phyloP scores from a whole-genome alignment of 2,888 invertebrate species.

The Agrochola litura region DNA sequence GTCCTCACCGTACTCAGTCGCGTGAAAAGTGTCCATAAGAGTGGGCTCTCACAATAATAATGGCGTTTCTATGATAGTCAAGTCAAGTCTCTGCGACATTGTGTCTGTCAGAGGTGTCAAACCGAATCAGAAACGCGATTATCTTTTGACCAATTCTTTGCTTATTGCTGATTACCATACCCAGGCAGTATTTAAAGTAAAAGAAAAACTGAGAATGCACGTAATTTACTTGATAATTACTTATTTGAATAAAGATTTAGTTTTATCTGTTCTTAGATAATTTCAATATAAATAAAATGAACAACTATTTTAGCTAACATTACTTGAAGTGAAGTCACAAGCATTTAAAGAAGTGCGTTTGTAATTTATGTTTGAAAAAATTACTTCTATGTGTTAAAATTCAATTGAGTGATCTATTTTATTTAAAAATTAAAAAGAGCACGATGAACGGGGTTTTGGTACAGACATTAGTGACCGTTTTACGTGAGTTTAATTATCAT shows the following conservation, averaged over 20 bases:
- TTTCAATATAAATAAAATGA: slow-evolving; percentile 46
- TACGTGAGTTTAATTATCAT: slow-evolving; percentile 63
- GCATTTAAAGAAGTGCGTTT: slow-evolving; percentile 3
- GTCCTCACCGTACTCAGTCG: no score
- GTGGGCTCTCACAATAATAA: no score
- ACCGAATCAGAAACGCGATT: no score
- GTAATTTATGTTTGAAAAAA: slow-evolving; percentile 1
- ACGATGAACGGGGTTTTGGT: slow-evolving; percentile 58
- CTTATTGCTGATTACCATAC: no score
- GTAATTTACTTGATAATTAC: background rate
- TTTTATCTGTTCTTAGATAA: slow-evolving; percentile 54
- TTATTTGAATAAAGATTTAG: slow-evolving; percentile 52
- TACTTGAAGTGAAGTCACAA: slow-evolving; percentile 13
- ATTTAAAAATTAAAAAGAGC: background rate
- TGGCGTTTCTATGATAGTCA: no score
- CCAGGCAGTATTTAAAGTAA: background rate
- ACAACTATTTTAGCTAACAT: slow-evolving; percentile 9
- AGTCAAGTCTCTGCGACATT: no score
- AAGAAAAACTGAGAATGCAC: background rate
- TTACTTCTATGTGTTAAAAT: background rate
- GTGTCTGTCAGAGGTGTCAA: no score
- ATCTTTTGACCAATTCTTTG: no score
- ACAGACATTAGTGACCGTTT: slow-evolving; percentile 54
- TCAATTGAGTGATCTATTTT: slow-evolving; percentile 3
- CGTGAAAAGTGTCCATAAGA: no score